These are phyloP conservation scores for Drosophila nannoptera DNA, from an alignment of 1,140 invertebrate species.

Conservation along the genomic window DNA sequence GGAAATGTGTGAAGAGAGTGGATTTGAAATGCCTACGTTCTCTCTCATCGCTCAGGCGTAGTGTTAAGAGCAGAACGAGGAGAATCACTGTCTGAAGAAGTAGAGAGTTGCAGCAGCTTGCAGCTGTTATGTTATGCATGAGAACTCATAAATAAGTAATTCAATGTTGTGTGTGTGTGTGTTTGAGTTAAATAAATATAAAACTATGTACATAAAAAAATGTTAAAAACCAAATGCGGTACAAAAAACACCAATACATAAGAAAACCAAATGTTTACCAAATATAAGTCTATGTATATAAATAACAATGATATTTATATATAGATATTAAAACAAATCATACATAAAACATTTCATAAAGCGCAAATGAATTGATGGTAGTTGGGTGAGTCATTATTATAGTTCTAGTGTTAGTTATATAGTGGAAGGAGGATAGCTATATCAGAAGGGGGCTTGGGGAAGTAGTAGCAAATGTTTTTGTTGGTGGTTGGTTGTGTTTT, in stretches of 20 bases:
- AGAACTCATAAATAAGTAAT: slow-evolving; percentile 11
- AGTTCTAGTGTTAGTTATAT: slow-evolving; percentile 23
- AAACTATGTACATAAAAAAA: slow-evolving; percentile 22
- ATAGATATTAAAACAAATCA: slow-evolving; percentile 50
- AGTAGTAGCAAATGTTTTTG: slow-evolving; percentile 29
- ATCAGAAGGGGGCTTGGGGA: neutral
- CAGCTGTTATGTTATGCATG: slow-evolving; percentile 29
- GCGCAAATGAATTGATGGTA: slow-evolving; percentile 54
- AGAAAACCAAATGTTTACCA: slow-evolving; percentile 40
- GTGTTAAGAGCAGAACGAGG: slow-evolving; percentile 2
- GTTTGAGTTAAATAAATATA: slow-evolving; percentile 30
- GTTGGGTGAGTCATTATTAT: slow-evolving; percentile 17
- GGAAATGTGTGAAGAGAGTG: slow-evolving; percentile 6
- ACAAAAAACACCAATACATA: slow-evolving; percentile 45
- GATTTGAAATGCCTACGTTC: slow-evolving; percentile 34
- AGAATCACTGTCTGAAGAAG: too few species aligned
- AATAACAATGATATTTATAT: slow-evolving; percentile 19
- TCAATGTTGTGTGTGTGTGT: slow-evolving; percentile 17
- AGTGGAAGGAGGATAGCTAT: slow-evolving; percentile 7
- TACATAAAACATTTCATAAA: slow-evolving; percentile 56
- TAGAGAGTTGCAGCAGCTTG: slow-evolving; percentile 19
- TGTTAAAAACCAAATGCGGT: slow-evolving; percentile 54
- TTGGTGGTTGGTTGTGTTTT: slow-evolving; percentile 19
- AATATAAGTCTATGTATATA: slow-evolving; percentile 15
- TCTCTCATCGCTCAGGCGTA: neutral